These are phyloP conservation scores for Lagopus leucura DNA, from an alignment of 2,113 vertebrate species.

Conservation along the genomic window DNA sequence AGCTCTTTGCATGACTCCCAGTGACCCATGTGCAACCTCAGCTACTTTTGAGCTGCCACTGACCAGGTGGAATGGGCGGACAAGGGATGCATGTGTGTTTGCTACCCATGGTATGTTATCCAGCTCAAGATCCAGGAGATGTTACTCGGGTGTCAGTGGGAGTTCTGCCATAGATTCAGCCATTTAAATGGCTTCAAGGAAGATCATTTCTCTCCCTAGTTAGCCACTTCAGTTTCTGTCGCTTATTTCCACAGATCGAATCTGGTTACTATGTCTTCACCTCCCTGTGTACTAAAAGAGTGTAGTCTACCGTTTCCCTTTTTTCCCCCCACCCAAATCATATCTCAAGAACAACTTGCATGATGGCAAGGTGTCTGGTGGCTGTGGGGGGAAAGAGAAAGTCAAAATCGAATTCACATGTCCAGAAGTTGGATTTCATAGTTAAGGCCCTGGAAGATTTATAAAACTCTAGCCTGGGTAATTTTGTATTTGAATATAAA, in stretches of 20 bases:
- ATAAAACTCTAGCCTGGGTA: not conserved
- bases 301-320: accelerated
- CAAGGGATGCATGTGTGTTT: not conserved
- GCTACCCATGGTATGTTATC: accelerated
- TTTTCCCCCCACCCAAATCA: not conserved
- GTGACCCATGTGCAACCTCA: not conserved
- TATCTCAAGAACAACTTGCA: not conserved
- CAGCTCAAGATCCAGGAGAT: not conserved
- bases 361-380: not conserved
- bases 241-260: not conserved
- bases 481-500: not conserved
- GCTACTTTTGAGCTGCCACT: not conserved
- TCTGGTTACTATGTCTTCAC: not conserved
- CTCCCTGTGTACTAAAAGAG: not conserved
- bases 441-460: not conserved
- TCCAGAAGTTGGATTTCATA: not conserved
- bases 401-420: not conserved
- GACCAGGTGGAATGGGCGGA: accelerated
- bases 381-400: not conserved
- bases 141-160: not conserved
- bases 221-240: not conserved
- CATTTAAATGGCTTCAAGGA: not conserved
- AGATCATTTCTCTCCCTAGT: not conserved
- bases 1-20: not conserved
- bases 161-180: not conserved